Evolutionary conservation across 2,888 invertebrate genomes (phyloP).

Genomic region (Andrena flavipes): DNA sequence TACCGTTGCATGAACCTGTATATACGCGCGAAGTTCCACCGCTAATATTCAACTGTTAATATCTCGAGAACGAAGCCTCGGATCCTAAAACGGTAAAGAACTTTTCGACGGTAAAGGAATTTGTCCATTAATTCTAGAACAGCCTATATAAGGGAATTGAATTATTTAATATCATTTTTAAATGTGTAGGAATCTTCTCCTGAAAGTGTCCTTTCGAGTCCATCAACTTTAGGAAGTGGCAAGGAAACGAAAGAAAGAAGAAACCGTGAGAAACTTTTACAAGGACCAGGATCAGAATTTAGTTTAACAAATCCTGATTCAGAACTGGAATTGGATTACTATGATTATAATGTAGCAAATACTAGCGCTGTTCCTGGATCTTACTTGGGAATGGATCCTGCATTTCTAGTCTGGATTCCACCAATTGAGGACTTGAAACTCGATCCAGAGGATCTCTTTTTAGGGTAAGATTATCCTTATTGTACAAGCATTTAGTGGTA

Average conservation of each 20-base stretch:
- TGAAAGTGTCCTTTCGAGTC: slow-evolving; percentile 78
- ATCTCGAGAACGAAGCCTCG: too few relatives aligned
- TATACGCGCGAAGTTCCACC: neutral
- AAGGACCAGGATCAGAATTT: slow-evolving; percentile 91
- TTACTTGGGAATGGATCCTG: slow-evolving; percentile 95
- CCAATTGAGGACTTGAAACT: slow-evolving; percentile 87
- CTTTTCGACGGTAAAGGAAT: too few relatives aligned
- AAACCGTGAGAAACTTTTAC: slow-evolving; percentile 90
- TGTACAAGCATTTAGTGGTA: neutral
- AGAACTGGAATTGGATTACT: slow-evolving; percentile 94
- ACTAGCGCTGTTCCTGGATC: slow-evolving; percentile 93
- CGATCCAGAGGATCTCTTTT: slow-evolving; percentile 39
- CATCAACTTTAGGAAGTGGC: slow-evolving; percentile 74
- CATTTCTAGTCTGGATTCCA: slow-evolving; percentile 95
- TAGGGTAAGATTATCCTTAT: slow-evolving; percentile 27
- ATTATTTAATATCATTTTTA: neutral
- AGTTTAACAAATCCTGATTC: slow-evolving; percentile 90
- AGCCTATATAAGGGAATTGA: neutral
- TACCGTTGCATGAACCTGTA: neutral
- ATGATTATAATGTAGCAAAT: slow-evolving; percentile 95
- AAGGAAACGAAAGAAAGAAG: slow-evolving; percentile 91
- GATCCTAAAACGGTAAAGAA: too few relatives aligned
- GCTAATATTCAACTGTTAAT: too few relatives aligned
- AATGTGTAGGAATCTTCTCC: slow-evolving; percentile 77
- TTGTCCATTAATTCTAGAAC: too few relatives aligned